Conservation (phyloP, 2,888 invertebrate species). For the Chymomyza caudatula region DNA sequence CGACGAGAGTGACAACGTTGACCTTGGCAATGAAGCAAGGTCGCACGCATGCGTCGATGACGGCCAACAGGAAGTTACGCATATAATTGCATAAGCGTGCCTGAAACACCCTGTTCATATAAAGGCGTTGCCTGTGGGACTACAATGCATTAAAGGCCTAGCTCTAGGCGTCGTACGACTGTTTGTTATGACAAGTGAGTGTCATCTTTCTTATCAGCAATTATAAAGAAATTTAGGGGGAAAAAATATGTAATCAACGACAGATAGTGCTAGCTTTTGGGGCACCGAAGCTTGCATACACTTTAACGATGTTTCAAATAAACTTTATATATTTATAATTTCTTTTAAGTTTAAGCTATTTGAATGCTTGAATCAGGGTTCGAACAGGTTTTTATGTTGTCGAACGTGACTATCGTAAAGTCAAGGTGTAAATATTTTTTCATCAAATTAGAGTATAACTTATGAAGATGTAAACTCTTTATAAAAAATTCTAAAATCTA, state of each 20-base stretch:
- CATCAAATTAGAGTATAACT: too few species aligned
- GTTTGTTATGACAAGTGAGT: slow-evolving; percentile 25
- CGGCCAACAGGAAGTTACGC: background rate
- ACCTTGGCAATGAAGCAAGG: slow-evolving; percentile 46
- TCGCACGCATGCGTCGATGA: slow-evolving; percentile 28
- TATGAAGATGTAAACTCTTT: too few species aligned
- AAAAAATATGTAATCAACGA: background rate
- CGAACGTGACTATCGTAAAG: too few species aligned
- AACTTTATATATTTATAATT: too few species aligned
- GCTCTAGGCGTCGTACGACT: background rate
- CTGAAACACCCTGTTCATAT: slow-evolving; percentile 5
- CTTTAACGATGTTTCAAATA: background rate
- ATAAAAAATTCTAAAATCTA: too few species aligned
- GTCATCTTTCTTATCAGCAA: background rate
- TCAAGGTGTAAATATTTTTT: too few species aligned
- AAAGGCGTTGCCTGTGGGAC: slow-evolving; percentile 48
- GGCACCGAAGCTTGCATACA: background rate
- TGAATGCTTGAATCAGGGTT: too few species aligned
- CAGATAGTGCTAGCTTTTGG: background rate
- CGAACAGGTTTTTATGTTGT: too few species aligned
- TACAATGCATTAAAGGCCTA: background rate
- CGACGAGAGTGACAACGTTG: slow-evolving; percentile 10
- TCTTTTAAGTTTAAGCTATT: too few species aligned
- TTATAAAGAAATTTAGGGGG: background rate
- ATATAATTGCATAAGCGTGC: background rate